Percentiles rank a stretch among this genome's conserved stretches.
phyloP scores from a whole-genome alignment of 1,140 invertebrate genomes.

The Microvelia longipes region DNA sequence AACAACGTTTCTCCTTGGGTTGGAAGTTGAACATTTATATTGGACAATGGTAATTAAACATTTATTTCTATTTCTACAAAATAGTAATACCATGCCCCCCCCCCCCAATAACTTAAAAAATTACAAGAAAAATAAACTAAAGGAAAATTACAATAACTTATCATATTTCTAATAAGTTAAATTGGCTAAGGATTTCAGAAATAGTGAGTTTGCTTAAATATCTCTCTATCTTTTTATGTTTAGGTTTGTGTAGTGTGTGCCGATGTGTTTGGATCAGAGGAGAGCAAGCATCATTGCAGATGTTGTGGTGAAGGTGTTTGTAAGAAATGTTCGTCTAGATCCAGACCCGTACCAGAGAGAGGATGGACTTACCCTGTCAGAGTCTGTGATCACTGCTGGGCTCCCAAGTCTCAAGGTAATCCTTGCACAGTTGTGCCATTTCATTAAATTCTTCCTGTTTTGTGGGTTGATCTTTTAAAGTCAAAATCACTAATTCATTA shows the following conservation, averaged over 20 bases:
- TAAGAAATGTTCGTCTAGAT: slow-evolving; percentile 40
- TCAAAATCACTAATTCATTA: no score
- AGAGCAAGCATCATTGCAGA: slow-evolving; percentile 63
- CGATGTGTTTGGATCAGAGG: slow-evolving; percentile 33
- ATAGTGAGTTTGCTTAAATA: no score
- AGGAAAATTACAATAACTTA: no score
- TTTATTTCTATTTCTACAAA: no score
- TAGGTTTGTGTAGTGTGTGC: slow-evolving; percentile 50
- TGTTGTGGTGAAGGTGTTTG: slow-evolving; percentile 60
- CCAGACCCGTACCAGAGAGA: slow-evolving; percentile 42
- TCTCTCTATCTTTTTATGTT: slow-evolving; percentile 18
- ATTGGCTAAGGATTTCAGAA: no score
- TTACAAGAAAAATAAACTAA: no score
- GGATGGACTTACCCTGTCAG: slow-evolving; percentile 49
- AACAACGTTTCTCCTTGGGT: no score
- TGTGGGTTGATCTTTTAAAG: neutral
- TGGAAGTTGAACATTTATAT: no score
- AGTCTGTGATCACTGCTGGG: slow-evolving; percentile 49
- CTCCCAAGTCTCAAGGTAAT: neutral
- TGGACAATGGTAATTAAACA: no score
- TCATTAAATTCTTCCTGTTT: neutral
- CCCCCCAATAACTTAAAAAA: no score
- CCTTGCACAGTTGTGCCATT: neutral
- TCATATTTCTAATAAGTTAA: no score
- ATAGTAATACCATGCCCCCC: no score